phyloP scores from a whole-genome alignment of 2,797 vertebrate species.

The Philypnodon macrostomus region DNA sequence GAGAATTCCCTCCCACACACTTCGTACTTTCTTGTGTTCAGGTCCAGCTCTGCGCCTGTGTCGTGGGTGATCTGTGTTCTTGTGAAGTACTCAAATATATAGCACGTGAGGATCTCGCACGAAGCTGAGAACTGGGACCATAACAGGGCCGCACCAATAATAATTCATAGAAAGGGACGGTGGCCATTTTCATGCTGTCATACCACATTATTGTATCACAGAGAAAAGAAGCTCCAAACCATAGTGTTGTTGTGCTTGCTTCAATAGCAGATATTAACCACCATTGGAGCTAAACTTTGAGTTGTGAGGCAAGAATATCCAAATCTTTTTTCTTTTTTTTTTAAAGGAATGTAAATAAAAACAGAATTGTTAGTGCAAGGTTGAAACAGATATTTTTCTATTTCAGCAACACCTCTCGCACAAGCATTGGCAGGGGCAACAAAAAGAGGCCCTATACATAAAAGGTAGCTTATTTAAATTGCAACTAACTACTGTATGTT shows the following conservation, averaged over 20 bases:
- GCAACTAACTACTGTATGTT: too few species aligned
- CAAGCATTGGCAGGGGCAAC: too few species aligned
- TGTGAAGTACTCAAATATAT: constrained; percentile 16
- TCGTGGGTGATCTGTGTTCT: constrained; percentile 19
- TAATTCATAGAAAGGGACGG: constrained; percentile 44
- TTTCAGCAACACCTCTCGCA: too few species aligned
- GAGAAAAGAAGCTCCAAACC: constrained; percentile 15
- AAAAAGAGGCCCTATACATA: too few species aligned
- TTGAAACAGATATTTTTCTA: too few species aligned
- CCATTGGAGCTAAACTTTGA: too few species aligned
- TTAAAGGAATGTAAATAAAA: too few species aligned
- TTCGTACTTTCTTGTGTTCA: constrained; percentile 38
- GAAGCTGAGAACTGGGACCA: constrained; percentile 17
- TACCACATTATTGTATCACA: constrained; percentile 19
- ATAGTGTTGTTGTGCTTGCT: constrained; percentile 1
- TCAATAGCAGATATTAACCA: neutral
- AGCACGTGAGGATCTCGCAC: constrained; percentile 34
- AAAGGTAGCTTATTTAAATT: too few species aligned
- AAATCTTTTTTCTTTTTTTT: too few species aligned
- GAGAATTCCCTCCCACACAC: constrained; percentile 45
- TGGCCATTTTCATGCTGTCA: constrained; percentile 36
- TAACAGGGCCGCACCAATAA: constrained; percentile 30
- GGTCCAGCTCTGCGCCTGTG: constrained; percentile 16
- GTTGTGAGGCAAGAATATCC: too few species aligned
- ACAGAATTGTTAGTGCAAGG: too few species aligned